Percentiles rank a stretch among this genome's conserved stretches.
Conservation (phyloP, 23 tunicate genomes). For the Styela clava region DNA sequence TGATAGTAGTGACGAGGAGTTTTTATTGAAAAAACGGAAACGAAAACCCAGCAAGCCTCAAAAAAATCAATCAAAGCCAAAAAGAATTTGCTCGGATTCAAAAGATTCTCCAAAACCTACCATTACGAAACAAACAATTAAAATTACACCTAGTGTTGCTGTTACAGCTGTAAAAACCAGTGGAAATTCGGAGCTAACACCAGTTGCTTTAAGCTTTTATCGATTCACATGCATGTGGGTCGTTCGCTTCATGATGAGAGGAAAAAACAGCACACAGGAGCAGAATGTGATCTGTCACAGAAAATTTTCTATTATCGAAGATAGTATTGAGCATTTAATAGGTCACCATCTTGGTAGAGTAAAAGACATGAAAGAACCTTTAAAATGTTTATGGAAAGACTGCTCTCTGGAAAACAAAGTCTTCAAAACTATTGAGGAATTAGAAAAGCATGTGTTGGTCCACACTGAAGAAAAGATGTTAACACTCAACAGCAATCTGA, state of each 20-base stretch:
- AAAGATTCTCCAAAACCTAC: background rate
- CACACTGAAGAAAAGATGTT: constrained; percentile 7
- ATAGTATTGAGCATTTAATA: constrained; percentile 1
- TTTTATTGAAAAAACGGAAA: background rate
- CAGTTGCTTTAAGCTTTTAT: background rate
- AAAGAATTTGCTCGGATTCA: background rate
- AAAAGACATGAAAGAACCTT: background rate
- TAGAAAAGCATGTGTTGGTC: background rate
- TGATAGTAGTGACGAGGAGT: background rate
- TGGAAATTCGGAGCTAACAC: background rate
- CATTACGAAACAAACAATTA: background rate
- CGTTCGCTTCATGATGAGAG: background rate
- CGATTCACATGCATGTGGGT: constrained; percentile 10
- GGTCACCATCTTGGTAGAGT: background rate
- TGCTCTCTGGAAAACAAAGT: background rate
- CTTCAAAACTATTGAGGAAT: background rate
- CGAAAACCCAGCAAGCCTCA: background rate
- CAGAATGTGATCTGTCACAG: constrained; percentile 1
- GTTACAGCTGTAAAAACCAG: background rate
- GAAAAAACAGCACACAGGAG: background rate
- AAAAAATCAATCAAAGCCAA: background rate
- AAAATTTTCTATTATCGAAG: background rate
- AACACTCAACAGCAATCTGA: background rate
- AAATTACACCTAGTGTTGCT: background rate
- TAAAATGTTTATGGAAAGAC: constrained; percentile 14